phyloP scores from a whole-genome alignment of 2,888 invertebrate species.

The Pseudococcus viburni region DNA sequence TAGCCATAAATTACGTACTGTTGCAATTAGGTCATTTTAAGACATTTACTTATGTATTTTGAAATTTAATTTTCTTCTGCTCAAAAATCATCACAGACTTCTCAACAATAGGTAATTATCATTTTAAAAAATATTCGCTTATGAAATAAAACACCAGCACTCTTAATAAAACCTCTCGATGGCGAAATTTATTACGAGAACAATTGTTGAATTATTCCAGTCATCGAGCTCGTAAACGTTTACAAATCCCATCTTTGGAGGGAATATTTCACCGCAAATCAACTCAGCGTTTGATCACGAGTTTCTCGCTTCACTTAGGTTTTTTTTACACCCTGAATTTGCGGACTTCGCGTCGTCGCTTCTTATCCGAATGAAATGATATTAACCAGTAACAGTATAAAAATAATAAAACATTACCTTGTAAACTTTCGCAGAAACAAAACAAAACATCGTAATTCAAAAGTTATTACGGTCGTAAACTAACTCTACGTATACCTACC shows the following conservation, averaged over 20 bases:
- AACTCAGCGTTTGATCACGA: neutral
- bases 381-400: neutral
- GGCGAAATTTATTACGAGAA: slow-evolving; percentile 10
- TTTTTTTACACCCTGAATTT: neutral
- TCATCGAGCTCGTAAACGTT: slow-evolving; percentile 10
- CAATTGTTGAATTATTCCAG: neutral
- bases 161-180: neutral
- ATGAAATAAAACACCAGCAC: neutral
- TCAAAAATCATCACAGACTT: no score
- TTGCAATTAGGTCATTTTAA: no score
- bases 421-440: slow-evolving; percentile 22
- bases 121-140: no score
- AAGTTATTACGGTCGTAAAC: slow-evolving; percentile 43
- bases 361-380: neutral
- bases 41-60: no score
- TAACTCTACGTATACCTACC: neutral
- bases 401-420: slow-evolving; percentile 42
- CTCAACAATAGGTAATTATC: no score
- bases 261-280: neutral
- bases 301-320: neutral
- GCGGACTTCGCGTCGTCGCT: neutral
- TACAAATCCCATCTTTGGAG: neutral
- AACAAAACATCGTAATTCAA: neutral
- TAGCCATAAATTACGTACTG: no score
- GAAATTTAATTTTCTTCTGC: no score